Evolutionary conservation across 2,888 invertebrate species (phyloP), one percentile per base, ranked within the genome.

Genomic region (Eucriotettix oculatus): DNA sequence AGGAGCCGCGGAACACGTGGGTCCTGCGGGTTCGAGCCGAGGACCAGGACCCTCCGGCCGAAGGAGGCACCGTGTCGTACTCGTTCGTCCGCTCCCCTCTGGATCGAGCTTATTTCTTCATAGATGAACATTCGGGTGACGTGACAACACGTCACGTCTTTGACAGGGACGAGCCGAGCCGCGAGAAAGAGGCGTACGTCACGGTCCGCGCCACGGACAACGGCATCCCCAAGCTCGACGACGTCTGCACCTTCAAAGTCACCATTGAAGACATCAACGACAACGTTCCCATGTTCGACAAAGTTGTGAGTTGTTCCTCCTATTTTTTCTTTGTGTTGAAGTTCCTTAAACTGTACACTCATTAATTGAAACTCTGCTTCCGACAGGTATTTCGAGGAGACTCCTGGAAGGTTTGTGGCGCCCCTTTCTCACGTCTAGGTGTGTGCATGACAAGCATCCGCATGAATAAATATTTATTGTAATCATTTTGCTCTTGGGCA

Each of bases 141-240:
- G 86, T 96, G 64, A 82, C 79, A 14, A 92, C 91, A 41, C 83
- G 81, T 59, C 78, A 79, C 69, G 82, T 29, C 29, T 88, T 95
- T 73, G 92, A 95, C 76, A 83, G 94, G 66, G 96, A 96, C 71
- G 91, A 92, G 70, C 94, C 94, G 10, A 81, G 83, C 54, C 69
- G 88, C 85, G 74, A 92, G 85, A 74, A 90, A 85, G 75, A 83
- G 79, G 63, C 77, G 12, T 91, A 90, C 69, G 80, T 92, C 57
- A 93, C 92, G 43, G 90, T 96, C 10, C 84, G 90, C 71, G 97
- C 93, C 0, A 90, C 88, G 61, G 97, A 97, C 75, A 90, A 94
- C 72, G 97, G 96, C 1, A 82, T 85, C 66, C 93, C 94, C 0
- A 85, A 87, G 56, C 76, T 97, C 58, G 92, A 92, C 67, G 94